Evolutionary conservation across 2,113 vertebrate species (phyloP), one percentile per base, ranked within the genome.

Genomic region (Ascaphus truei): DNA sequence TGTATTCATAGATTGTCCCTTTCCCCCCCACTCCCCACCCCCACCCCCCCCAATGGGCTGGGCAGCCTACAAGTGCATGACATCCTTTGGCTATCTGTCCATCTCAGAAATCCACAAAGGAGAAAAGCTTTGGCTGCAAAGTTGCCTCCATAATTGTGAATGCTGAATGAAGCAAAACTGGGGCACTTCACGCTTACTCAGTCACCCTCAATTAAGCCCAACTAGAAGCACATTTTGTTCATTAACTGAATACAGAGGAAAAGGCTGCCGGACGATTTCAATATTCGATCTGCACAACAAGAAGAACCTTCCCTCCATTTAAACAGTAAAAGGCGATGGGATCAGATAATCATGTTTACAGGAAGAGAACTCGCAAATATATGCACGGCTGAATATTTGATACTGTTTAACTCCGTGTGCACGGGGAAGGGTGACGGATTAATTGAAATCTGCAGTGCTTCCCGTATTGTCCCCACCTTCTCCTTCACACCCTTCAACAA

Each of bases 351-450:
- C 36, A 16, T 60, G 45, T 60, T 60, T 57, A 47, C 60, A 60
- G 53, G 29, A 27, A 69, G 33, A 7, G 29, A 52, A 69, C 33
- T 26, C 61, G 67, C 45, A 69, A 69, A 69, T 69, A 69, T 61
- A 69, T 69, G 56, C 57, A 52, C 5, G 48, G 15, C 25, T 34
- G 31, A 69, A 60, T 61, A 41, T 20, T 25, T 51, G 18, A 5
- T 51, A 27, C 31, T 53, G 13, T 69, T 39, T 68, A 37, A 34
- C 53, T 36, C 29, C 7, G 10, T 68, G 59, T 52, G 31, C 56
- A 71, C 25, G 75, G 71, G 15, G 30, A 74, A 37, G 25, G 56
- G 71, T 57, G 51, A 41, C 33, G 12, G 57, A 71, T 52, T 61
- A 61, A 71, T 43, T 71, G 47, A 61, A 60, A 71, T 52, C 43